Base-by-base conservation (phyloP, 2,888 invertebrate species). In the Melanargia galathea region DNA sequence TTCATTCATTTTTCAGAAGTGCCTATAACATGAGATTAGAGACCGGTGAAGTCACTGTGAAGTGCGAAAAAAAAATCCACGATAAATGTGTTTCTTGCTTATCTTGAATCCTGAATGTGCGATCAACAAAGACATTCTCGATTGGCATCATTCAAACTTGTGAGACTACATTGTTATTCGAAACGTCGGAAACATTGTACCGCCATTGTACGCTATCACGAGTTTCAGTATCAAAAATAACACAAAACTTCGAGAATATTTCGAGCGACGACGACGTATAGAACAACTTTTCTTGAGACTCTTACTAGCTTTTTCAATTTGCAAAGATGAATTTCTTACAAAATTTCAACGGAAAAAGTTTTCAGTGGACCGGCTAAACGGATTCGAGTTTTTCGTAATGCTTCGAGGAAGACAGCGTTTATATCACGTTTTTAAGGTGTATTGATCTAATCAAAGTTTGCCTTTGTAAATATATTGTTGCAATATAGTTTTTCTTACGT, bases 281-380 rank as follows among this genome's bases (percentile, higher is more conserved):
- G 35, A 58, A 67, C 45, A 66, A 66, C 61, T 66, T 63, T 58
- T 35, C 56, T 63, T 59, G 58, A 22, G 69, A 67, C 68, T 71
- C 67, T 62, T 64, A 66, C 64, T 67, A 66, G 68, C 71, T 69
- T 70, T 73, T 70, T 71, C 71, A 71, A 71, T 73, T 71, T 71
- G 70, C 70, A 65, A 73, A 71, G 71, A 71, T 71, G 70, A 68
- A 72, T 65, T 71, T 67, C 67, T 70, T 66, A 69, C 65, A 66
- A 71, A 67, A 69, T 70, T 70, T 65, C 62, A 64, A 60, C 56
- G 30, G 48, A 56, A 56, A 63, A 70, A 71, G 69, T 70, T 71
- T 65, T 62, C 63, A 67, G 59, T 65, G 60, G 65, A 65, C 63
- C 61, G 60, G 61, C 49, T 46, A 45, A 49, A 38, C 55, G 62